These are phyloP conservation scores for Formica exsecta DNA, from an alignment of 1,140 invertebrate species.

Conservation along the genomic window DNA sequence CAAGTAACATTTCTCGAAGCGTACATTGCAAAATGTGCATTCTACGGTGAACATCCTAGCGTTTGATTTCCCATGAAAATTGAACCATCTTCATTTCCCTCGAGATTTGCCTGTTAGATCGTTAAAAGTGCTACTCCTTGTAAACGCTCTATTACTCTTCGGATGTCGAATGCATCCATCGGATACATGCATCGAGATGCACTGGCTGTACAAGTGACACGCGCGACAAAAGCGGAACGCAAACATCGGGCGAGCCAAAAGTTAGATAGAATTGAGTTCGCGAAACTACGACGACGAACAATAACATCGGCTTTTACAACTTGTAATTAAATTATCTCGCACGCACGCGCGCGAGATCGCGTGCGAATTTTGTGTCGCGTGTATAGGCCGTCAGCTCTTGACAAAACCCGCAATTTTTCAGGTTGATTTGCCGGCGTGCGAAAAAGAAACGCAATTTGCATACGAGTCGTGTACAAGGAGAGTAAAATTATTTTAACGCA, in stretches of 20 bases:
- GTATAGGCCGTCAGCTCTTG: background rate
- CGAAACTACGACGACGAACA: conserved; percentile 38
- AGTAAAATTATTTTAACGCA: background rate
- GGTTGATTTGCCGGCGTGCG: background rate
- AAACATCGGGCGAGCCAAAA: conserved; percentile 43
- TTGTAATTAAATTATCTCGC: conserved; percentile 54
- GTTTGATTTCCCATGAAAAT: conserved; percentile 14
- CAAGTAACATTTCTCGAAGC: background rate
- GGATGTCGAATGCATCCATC: background rate
- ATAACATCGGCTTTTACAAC: conserved; percentile 51
- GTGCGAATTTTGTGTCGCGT: conserved; percentile 14
- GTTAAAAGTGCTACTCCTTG: conserved; percentile 16
- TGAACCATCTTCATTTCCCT: conserved; percentile 1
- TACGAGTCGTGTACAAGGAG: background rate
- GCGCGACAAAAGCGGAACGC: conserved; percentile 48
- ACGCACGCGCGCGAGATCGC: conserved; percentile 36
- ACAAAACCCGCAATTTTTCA: conserved; percentile 30
- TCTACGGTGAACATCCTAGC: background rate
- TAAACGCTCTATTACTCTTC: conserved; percentile 24
- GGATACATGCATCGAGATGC: conserved; percentile 9
- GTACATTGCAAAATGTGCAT: background rate
- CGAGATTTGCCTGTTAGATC: background rate
- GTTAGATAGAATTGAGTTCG: conserved; percentile 50
- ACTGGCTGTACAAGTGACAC: background rate
- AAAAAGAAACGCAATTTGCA: background rate